Evolutionary conservation across 2,888 invertebrate species (phyloP).

Genomic region (Brachycybe producta): DNA sequence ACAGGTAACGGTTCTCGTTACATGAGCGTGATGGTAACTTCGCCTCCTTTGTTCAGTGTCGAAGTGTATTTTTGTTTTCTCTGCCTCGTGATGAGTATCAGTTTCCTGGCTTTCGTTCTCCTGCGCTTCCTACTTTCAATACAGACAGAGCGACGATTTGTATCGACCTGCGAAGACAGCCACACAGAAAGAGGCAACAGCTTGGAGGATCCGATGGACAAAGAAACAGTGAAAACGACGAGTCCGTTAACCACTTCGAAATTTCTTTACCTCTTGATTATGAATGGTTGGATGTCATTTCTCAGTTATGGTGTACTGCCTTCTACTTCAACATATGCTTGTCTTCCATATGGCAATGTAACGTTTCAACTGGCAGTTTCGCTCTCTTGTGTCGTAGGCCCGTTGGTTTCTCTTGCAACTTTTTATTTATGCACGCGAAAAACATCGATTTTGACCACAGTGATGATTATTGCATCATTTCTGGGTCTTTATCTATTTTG

Average conservation of each 20-base stretch:
- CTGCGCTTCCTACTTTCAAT: conserved; percentile 33
- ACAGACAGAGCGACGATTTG: background rate
- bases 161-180: background rate
- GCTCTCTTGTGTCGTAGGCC: conserved; percentile 65
- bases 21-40: conserved; percentile 26
- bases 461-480: conserved; percentile 32
- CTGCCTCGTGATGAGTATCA: conserved; percentile 44
- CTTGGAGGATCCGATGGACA: background rate
- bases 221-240: background rate
- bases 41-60: conserved; percentile 48
- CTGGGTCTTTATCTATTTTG: conserved; percentile 53
- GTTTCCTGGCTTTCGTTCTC: conserved; percentile 42
- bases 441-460: background rate
- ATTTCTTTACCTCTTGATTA: conserved; percentile 27
- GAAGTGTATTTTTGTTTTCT: conserved; percentile 52
- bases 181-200: background rate
- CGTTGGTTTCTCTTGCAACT: conserved; percentile 38
- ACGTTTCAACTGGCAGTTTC: conserved; percentile 66
- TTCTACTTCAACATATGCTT: conserved; percentile 65
- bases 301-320: conserved; percentile 65
- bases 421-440: conserved; percentile 44
- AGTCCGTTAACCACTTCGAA: background rate
- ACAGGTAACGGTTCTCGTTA: conserved; percentile 24
- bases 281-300: conserved; percentile 45
- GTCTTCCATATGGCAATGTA: conserved; percentile 61